Evolutionary conservation across 2,113 vertebrate genomes (phyloP), one percentile per base, ranked within the genome.

Genomic region (Prunella himalayana): DNA sequence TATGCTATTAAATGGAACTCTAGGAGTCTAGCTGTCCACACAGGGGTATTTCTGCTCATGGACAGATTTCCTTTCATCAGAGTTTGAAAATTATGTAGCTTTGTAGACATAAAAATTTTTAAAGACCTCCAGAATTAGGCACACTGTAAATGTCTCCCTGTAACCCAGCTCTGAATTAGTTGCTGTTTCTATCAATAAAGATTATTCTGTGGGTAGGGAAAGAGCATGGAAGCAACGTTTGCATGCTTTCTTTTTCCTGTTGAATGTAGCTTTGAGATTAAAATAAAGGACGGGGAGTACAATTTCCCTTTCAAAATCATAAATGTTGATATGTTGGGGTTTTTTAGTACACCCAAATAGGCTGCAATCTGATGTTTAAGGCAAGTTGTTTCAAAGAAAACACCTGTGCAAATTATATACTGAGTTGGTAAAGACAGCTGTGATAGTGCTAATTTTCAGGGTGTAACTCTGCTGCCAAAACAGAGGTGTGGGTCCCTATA

Each of bases 401-500:
- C 82, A 93, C 78, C 56, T 80, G 64, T 51, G 42, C 27, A 90
- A 93, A 78, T 82, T 77, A 56, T 19, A 59, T 45, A 30, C 27
- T 37, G 50, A 73, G 63, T 63, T 47, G 11, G 20, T 83, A 86
- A 95, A 85, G 87, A 70, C 87, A 95, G 50, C 66, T 91, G 66
- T 82, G 70, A 77, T 82, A 61, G 35, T 88, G 75, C 31, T 88
- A 59, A 96, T 96, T 96, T 96, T 94, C 75, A 81, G 84, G 64
- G 44, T 90, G 56, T 86, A 56, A 86, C 39, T 82, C 31, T 77
- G 31, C 68, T 96, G 89, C 84, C 93, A 94, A 91, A 91, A 80
- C 35, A 75, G 71, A 95, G 82, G 82, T 86, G 79, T 73, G 51
- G 70, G 56, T 70, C 33, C 27, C 30, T 25, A 77, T 73, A 64